Base-by-base conservation (phyloP, 2,113 vertebrate genomes). In the Etheostoma cragini region DNA sequence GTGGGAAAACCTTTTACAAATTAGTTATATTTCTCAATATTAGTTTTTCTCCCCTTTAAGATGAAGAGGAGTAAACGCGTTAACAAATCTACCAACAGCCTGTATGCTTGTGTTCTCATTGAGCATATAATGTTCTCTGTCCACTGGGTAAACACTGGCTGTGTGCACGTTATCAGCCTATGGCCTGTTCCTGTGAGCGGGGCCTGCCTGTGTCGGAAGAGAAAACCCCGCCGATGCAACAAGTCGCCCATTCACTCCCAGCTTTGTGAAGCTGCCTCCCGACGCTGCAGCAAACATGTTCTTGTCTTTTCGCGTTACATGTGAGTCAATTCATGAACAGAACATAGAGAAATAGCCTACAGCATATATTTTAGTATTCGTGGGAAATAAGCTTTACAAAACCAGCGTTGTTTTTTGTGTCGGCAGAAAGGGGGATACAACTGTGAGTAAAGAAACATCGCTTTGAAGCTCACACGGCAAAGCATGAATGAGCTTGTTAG, bases 241-340 rank as follows among this genome's bases (percentile, higher is more conserved):
- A 95, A 96, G 96, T 96, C 96, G 95, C 95, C 95, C 96, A 95
- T 95, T 95, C 95, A 96, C 96, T 95, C 95, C 95, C 94, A 94
- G 88, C 95, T 96, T 96, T 97, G 95, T 96, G 96, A 95, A 95
- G 96, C 84, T 76, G 78, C 78, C 79, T 86, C 57, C 67, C 76
- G 46, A 78, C 81, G 80, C 81, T 8, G 76, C 83, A 12, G 73
- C 65, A 26, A 65, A 17, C 22, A 52, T 24, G 62, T 54, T 76
- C 76, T 45, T 58, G 69, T 53, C 73, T 50, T 26, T 72, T 47
- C 74, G 58, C 60, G 8, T 33, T 52, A 26, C 49, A 14, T 33
- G n/a, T 3, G 6, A 30, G 30, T 58, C 30, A 19, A 60, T 24
- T 21, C 46, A 13, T 6, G 16, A 54, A 33, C 19, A 11, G 5